A percentile compares a stretch with the other conserved stretches of the same genome.
phyloP scores from a whole-genome alignment of 2,797 vertebrate genomes.

The Lepus townsendii region DNA sequence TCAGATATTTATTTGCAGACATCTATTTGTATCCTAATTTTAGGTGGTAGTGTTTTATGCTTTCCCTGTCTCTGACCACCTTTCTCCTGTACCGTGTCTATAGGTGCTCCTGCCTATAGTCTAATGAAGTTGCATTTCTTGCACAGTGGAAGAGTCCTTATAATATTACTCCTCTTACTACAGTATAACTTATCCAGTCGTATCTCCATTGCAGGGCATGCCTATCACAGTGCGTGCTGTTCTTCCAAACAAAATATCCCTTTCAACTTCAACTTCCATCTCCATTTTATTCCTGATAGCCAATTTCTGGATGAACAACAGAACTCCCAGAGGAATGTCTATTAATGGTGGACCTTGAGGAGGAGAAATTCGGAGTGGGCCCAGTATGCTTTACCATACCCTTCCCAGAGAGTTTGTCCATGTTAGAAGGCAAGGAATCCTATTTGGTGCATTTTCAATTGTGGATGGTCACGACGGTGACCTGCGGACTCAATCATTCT shows the following conservation, averaged over 20 bases:
- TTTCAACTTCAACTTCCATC: neutral
- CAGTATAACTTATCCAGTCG: neutral
- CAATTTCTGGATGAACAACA: neutral
- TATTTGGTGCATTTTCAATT: neutral
- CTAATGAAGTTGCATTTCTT: neutral
- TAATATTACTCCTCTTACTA: neutral
- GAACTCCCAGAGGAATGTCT: neutral
- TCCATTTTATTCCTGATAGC: neutral
- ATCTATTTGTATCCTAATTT: slow-evolving; percentile 30
- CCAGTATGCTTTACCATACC: neutral
- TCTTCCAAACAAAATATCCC: neutral
- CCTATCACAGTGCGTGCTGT: neutral
- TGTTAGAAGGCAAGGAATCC: neutral
- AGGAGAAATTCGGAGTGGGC: neutral
- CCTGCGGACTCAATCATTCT: neutral
- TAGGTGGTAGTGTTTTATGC: neutral
- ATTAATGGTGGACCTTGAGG: neutral
- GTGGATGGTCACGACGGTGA: neutral
- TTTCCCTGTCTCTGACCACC: neutral
- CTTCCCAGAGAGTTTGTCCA: neutral
- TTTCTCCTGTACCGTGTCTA: neutral
- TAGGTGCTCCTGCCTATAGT: neutral
- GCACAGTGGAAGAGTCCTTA: neutral
- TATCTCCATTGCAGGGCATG: neutral
- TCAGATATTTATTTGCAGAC: neutral